Base-by-base conservation (phyloP, 2,888 invertebrate genomes). In the Dryomyza anilis region DNA sequence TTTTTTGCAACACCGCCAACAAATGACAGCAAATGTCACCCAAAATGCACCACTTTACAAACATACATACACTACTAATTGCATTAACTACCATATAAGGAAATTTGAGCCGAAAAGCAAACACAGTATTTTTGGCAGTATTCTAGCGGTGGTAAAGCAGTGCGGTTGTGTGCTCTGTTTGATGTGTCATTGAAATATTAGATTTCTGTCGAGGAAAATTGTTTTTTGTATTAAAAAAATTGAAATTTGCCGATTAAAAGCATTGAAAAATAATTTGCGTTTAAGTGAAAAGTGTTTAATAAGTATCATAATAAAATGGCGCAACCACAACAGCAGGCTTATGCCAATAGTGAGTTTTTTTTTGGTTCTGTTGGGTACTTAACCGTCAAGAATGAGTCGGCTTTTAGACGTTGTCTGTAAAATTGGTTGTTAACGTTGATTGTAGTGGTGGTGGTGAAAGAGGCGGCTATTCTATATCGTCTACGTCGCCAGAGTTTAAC, bases 251-350 rank as follows among this genome's bases (percentile, higher is more conserved):
- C n/a, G n/a, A n/a, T n/a, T n/a, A n/a, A n/a, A n/a, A n/a, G n/a
- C n/a, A n/a, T n/a, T n/a, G n/a, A n/a, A n/a, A n/a, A n/a, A n/a
- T 52, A 25, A 52, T 50, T 33, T 8, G 19, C 48, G 4, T 19
- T 56, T 56, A 61, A 52, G 36, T 61, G 19, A 61, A 58, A 68
- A 68, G 66, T 57, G 36, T 53, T 63, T 5, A 12, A 48, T 67
- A 53, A 50, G 4, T 14, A 33, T 16, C 2, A 29, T 10, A 46
- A 5, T 19, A 56, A 60, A 66, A 69, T 79, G 79, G 78, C 80
- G 62, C 79, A 79, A 74, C 79, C 77, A 64, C 80, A 79, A 72
- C 72, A 72, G 73, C 79, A 77, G 70, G 78, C 77, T 63, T 79
- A 79, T 67, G 72, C 77, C 71, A 79, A 79, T 68, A 80, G 79